Evolutionary conservation across 2,797 vertebrate species (phyloP), one percentile per base, ranked within the genome.

Genomic region (Labroides dimidiatus): DNA sequence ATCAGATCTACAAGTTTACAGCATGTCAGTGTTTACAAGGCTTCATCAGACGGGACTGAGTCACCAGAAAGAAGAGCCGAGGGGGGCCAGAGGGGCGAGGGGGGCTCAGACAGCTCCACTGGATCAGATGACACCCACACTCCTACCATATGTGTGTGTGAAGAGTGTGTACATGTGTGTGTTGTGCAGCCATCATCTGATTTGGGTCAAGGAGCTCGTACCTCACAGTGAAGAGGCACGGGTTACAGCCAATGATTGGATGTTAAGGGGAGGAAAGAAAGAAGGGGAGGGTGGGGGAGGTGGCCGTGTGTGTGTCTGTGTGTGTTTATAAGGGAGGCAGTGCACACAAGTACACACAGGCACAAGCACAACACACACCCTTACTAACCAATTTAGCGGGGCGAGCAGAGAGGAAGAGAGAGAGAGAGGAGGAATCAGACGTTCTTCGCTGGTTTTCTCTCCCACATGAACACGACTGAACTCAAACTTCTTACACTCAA

Each of bases 1-100:
- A 92, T 91, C 58, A 88, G 85, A 92, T 87, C 85, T 80, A 67
- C 82, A 76, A 81, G 87, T 92, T 93, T 90, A 92, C 89, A 91
- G 81, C 87, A 90, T 87, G 90, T 90, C 88, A 88, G 88, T 86
- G 84, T 91, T 91, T 93, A 87, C 90, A 89, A 81, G 80, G 72
- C 80, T 75, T 88, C 90, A 90, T 93, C 91, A 88, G 89, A 88
- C 84, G 60, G 77, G 77, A 75, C 74, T 66, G 83, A 82, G 84
- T 82, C 77, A 72, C 77, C 75, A 66, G 76, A 74, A 33, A 65
- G 61, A 47, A 48, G 75, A 68, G 60, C 61, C 53, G 65, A 64
- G 50, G 17, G 23, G 30, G 30, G 30, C 30, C 5, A 33, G 10
- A 10, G 27, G 50, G 70, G 69, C 10, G 10, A 14, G 49, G 49